These are phyloP conservation scores for Caenorhabditis briggsae DNA, from an alignment of 1,140 invertebrate genomes.

Conservation along the genomic window DNA sequence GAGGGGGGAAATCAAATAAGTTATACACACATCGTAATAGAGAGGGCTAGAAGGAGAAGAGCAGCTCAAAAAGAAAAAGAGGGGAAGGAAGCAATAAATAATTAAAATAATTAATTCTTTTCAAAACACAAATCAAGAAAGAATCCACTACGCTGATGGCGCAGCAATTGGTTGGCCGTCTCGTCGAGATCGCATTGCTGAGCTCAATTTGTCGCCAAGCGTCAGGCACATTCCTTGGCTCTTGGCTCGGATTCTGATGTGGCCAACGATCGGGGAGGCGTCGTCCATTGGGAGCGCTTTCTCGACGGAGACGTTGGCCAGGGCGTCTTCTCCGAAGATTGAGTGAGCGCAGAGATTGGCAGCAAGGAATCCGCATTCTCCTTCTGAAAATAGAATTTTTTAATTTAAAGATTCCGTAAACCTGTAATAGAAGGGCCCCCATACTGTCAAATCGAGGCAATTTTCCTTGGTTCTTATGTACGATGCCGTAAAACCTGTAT, in stretches of 20 bases:
- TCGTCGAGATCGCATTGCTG: constrained; percentile 36
- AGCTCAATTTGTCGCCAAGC: constrained; percentile 72
- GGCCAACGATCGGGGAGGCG: constrained; percentile 88
- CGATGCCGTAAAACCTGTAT: too few relatives aligned
- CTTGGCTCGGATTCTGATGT: constrained; percentile 96
- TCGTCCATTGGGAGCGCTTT: constrained; percentile 83
- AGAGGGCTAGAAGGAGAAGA: background rate
- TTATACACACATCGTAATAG: background rate
- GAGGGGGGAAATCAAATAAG: background rate
- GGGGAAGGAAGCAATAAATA: constrained; percentile 1
- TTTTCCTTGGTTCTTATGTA: too few relatives aligned
- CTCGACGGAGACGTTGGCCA: constrained; percentile 98
- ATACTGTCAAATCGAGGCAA: too few relatives aligned
- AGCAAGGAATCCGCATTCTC: constrained; percentile 98
- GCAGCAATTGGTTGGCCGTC: constrained; percentile 34
- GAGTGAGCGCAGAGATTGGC: constrained; percentile 98
- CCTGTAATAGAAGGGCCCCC: too few relatives aligned
- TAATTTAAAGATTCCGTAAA: too few relatives aligned
- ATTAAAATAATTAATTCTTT: constrained; percentile 1
- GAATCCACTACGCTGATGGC: background rate
- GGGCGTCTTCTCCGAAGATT: constrained; percentile 98
- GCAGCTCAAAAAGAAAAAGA: background rate
- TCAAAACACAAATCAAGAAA: constrained; percentile 5
- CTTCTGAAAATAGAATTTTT: constrained; percentile 78
- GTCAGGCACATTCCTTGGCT: constrained; percentile 84